Evolutionary conservation across 1,140 invertebrate genomes (phyloP).

Genomic region (Ladona fulva): DNA sequence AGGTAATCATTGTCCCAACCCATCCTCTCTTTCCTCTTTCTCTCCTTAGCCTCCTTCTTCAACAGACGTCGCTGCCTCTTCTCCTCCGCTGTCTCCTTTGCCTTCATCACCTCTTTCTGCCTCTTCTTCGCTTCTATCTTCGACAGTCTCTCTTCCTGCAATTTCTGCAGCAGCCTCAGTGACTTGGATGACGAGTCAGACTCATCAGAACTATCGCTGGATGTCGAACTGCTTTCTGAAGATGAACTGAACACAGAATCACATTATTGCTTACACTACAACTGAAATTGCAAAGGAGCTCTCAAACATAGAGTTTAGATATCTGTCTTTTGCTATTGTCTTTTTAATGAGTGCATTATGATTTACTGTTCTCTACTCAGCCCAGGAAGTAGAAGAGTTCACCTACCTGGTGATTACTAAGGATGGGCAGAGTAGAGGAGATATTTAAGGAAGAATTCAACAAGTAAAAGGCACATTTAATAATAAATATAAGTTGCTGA

Average conservation of each 20-base stretch:
- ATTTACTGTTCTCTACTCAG: too few relatives aligned
- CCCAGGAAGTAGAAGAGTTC: too few relatives aligned
- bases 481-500: too few relatives aligned
- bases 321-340: too few relatives aligned
- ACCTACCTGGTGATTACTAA: too few relatives aligned
- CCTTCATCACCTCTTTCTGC: conserved; percentile 76
- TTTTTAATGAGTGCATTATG: too few relatives aligned
- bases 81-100: conserved; percentile 90
- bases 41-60: conserved; percentile 89
- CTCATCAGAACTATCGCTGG: background rate
- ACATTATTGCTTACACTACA: too few relatives aligned
- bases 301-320: too few relatives aligned
- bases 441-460: too few relatives aligned
- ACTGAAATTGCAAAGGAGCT: too few relatives aligned
- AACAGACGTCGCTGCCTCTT: conserved; percentile 75
- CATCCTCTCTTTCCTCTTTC: conserved; percentile 78
- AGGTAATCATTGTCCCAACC: conserved; percentile 94
- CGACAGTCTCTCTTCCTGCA: conserved; percentile 60
- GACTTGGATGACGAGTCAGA: conserved; percentile 36
- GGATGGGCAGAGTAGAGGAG: too few relatives aligned
- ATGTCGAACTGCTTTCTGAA: background rate
- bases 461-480: too few relatives aligned
- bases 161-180: conserved; percentile 55
- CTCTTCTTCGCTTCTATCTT: conserved; percentile 55
- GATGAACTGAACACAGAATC: background rate